phyloP scores from a whole-genome alignment of 1,140 invertebrate species.

The Heliothis virescens region DNA sequence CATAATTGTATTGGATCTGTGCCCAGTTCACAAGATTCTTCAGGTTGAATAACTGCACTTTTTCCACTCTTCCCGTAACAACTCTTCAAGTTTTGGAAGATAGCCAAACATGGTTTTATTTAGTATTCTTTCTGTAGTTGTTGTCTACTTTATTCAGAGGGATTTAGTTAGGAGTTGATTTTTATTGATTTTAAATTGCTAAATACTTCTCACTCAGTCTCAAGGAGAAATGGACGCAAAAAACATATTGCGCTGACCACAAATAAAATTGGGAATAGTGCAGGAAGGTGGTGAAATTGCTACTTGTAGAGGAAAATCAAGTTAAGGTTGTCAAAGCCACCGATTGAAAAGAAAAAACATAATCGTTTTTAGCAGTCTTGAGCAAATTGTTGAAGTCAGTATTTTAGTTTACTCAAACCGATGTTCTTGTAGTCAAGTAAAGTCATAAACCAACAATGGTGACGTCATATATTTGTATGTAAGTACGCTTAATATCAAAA shows the following conservation, averaged over 20 bases:
- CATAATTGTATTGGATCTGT: slow-evolving; percentile 10
- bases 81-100: slow-evolving; percentile 8
- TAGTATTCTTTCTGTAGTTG: neutral
- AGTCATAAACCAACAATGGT: neutral
- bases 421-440: too few species aligned
- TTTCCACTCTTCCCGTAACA: neutral
- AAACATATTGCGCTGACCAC: too few species aligned
- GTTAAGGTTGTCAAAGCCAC: too few species aligned
- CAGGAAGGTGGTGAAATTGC: too few species aligned
- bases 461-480: slow-evolving; percentile 2
- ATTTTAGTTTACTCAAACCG: neutral
- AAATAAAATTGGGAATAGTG: too few species aligned
- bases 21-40: slow-evolving; percentile 1
- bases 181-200: neutral
- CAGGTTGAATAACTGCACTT: slow-evolving; percentile 3
- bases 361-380: too few species aligned
- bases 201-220: too few species aligned
- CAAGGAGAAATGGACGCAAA: too few species aligned
- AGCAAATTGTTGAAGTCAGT: neutral
- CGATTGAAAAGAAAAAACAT: too few species aligned
- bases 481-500: neutral
- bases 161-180: neutral
- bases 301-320: too few species aligned
- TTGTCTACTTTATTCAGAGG: neutral
- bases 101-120: neutral